Conservation (phyloP, 2,797 vertebrate species). For the Gila robusta region DNA sequence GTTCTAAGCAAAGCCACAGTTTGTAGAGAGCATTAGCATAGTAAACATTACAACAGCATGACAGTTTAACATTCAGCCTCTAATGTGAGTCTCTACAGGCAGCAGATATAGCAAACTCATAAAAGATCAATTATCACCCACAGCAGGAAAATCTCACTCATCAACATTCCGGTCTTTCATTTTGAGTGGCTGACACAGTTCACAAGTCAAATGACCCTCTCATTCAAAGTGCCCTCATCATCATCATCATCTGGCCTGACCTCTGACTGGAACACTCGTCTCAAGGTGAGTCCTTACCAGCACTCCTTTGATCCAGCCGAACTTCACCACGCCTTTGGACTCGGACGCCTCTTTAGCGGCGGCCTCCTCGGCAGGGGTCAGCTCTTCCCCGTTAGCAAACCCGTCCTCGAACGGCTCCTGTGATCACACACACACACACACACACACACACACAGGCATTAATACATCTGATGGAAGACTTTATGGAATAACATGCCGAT, state of each 20-base stretch:
- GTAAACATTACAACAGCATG: slow-evolving; percentile 42
- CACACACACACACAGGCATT: not conserved
- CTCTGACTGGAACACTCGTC: not conserved
- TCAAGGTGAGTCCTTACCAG: slow-evolving; percentile 77
- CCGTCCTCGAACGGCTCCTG: slow-evolving; percentile 98
- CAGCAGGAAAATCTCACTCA: slow-evolving; percentile 51
- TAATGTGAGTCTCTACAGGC: not conserved
- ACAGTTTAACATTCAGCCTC: slow-evolving; percentile 41
- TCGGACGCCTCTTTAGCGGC: slow-evolving; percentile 87
- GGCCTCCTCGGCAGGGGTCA: slow-evolving; percentile 91
- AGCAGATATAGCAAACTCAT: slow-evolving; percentile 43
- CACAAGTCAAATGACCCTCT: not conserved
- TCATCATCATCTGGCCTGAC: not conserved
- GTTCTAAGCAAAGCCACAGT: not conserved
- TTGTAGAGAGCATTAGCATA: slow-evolving; percentile 12
- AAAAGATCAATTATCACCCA: slow-evolving; percentile 60
- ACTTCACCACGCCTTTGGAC: slow-evolving; percentile 94
- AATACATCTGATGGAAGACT: slow-evolving; percentile 19
- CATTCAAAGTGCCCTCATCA: not conserved
- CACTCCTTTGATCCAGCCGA: slow-evolving; percentile 98
- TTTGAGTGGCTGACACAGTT: no score
- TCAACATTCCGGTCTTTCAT: not conserved
- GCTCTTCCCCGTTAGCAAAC: slow-evolving; percentile 94
- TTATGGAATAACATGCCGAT: not conserved
- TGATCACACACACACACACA: not conserved